Evolutionary conservation across 2,888 invertebrate genomes (phyloP), one percentile per base, ranked within the genome.

Genomic region (Spodoptera exigua): DNA sequence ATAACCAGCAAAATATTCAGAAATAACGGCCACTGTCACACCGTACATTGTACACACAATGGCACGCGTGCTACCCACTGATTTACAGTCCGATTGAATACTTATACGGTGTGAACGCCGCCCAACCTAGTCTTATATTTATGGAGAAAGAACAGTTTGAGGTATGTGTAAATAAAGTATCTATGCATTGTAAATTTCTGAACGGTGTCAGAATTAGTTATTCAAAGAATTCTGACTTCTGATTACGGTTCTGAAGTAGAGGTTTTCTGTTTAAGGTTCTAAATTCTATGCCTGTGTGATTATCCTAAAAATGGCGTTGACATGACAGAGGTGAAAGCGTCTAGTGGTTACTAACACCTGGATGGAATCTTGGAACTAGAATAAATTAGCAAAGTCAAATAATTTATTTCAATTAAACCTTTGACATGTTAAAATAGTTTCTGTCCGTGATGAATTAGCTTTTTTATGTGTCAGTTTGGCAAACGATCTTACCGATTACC

Each of bases 1-100:
- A 70, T 56, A 70, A 58, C 70, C 59, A 14, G 53, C 47, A 64
- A 73, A 78, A 75, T 75, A 68, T 75, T 77, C 62, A 21, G 46
- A 60, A 66, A 44, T 75, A 80, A 77, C 81, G 80, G 78, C 61
- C 35, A 39, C 68, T 80, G 83, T 82, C 84, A 81, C 82, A 84
- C 79, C 77, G 79, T 68, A 79, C 76, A 75, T 73, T 68, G 61
- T 57, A 61, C 65, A 61, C 69, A 84, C 85, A 86, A 86, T 80
- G 78, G 76, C 66, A 76, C 82, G 80, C 81, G 83, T 81, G 81
- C 78, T 67, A 58, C 67, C 44, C 67, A 46, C 78, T 83, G 87
- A 86, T 86, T 86, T 87, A 86, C 83, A 74, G 81, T 55, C 74
- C 86, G 84, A 86, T 86, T 84, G 83, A 86, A 87, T 80, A 79